A percentile compares a stretch with the other conserved stretches of the same genome.
Evolutionary conservation across 2,113 vertebrate species (phyloP).

Genomic region (Rhineura floridana): DNA sequence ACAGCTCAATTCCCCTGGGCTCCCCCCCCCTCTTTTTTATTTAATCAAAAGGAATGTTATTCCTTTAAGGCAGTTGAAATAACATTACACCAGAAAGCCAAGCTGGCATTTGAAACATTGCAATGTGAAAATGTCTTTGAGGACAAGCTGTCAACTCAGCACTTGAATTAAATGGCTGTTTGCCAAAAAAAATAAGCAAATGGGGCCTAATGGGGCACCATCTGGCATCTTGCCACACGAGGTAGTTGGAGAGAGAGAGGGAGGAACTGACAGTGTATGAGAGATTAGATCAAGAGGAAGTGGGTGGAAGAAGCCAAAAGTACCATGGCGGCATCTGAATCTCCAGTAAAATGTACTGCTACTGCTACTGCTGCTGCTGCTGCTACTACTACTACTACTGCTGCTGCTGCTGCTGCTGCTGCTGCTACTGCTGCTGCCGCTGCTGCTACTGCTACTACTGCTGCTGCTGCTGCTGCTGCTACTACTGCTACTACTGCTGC

Average conservation of each 20-base stretch:
- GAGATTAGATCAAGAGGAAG: slow-evolving; percentile 11
- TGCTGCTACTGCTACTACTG: too few relatives aligned
- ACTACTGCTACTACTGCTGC: too few relatives aligned
- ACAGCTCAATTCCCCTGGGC: background rate
- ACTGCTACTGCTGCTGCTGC: too few relatives aligned
- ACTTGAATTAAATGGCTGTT: slow-evolving; percentile 68
- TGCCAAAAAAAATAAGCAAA: slow-evolving; percentile 73
- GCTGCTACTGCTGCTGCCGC: too few relatives aligned
- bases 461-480: too few relatives aligned
- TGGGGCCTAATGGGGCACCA: slow-evolving; percentile 70
- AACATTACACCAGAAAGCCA: slow-evolving; percentile 59
- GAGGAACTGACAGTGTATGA: slow-evolving; percentile 8
- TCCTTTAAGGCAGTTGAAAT: slow-evolving; percentile 67
- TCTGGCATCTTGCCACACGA: slow-evolving; percentile 64
- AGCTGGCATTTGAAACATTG: slow-evolving; percentile 39
- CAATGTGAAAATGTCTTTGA: slow-evolving; percentile 68
- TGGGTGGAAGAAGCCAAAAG: background rate
- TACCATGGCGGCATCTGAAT: background rate
- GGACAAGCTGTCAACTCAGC: slow-evolving; percentile 74
- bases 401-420: too few relatives aligned
- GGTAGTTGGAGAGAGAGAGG: slow-evolving; percentile 14
- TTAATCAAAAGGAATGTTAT: slow-evolving; percentile 45
- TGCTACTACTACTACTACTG: too few relatives aligned
- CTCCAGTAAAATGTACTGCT: background rate
- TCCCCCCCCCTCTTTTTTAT: background rate